Base-by-base conservation (phyloP, 1,140 invertebrate genomes). In the Telenomus remus region DNA sequence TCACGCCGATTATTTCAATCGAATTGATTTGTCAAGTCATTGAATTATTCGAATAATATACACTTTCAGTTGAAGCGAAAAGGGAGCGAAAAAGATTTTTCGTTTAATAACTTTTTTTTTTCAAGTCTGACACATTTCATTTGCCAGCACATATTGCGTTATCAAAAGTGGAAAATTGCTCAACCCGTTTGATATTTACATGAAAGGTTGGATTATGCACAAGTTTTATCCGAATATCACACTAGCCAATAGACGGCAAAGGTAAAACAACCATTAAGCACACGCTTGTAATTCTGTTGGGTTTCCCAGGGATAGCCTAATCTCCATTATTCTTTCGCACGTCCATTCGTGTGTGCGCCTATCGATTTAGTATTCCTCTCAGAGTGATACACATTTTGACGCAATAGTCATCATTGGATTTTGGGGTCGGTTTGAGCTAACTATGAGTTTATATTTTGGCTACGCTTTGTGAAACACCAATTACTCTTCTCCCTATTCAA, bases 301-400 rank as follows among this genome's bases (percentile, higher is more conserved):
- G 57, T 64, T 72, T 64, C 60, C 69, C 60, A 72, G 60, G 42
- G 43, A 57, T 47, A 65, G 48, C 69, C 55, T 59, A 72, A 65
- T 55, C 54, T 64, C 69, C 60, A 64, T 72, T 72, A 64, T 72
- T 64, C 60, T 72, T 72, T 72, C 60, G 44, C 68, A 71, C 51
- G 53, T 57, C 59, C 60, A 53, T 72, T 46, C 69, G 59, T 51
- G 6, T 57, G 54, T 57, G 33, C 54, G 47, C 39, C 14, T 72
- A 72, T 72, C 54, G 69, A 72, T 72, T 72, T 27, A 53, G 51
- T 43, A 19, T 39, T 44, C 13, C n/a, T 39, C 63, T 43, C 39
- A 35, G 14, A 37, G 33, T n/a, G 34, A 10, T 35, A 35, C n/a
- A n/a, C n/a, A n/a, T n/a, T n/a, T n/a, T n/a, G n/a, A n/a, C n/a